phyloP scores from a whole-genome alignment of 1,140 invertebrate genomes.

The Neodiprion virginianus region DNA sequence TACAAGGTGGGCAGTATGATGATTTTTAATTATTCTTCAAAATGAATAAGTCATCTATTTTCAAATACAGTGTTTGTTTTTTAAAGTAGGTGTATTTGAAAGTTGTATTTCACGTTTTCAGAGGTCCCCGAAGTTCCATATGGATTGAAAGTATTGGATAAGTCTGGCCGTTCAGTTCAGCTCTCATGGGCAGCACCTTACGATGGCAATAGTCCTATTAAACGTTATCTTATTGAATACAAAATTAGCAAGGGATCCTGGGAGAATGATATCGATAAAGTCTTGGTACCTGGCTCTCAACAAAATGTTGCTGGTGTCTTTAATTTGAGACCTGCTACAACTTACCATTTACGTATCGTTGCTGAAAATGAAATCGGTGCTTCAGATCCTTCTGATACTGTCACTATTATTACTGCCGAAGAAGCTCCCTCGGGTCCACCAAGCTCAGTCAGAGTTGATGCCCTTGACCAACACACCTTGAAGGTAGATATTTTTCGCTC shows the following conservation, averaged over 20 bases:
- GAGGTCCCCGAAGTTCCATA: conserved; percentile 94
- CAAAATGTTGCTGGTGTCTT: conserved; percentile 88
- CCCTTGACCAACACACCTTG: conserved; percentile 90
- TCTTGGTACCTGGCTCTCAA: conserved; percentile 80
- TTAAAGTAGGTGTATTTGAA: conserved; percentile 18
- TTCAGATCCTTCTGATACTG: conserved; percentile 89
- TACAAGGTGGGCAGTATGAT: conserved; percentile 74
- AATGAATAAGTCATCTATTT: conserved; percentile 9
- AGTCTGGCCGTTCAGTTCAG: conserved; percentile 88
- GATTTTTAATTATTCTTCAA: background rate
- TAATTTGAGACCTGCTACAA: conserved; percentile 88
- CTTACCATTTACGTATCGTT: conserved; percentile 91
- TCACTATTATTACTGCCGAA: conserved; percentile 93
- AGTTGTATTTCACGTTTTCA: conserved; percentile 49
- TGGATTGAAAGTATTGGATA: conserved; percentile 89
- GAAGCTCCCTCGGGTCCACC: conserved; percentile 89
- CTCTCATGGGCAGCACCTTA: conserved; percentile 93
- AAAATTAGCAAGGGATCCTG: conserved; percentile 87
- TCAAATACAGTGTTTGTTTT: conserved; percentile 17
- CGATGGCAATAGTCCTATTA: conserved; percentile 94
- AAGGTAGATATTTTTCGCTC: conserved; percentile 65
- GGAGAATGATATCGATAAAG: conserved; percentile 84
- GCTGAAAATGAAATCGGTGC: conserved; percentile 94
- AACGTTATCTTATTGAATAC: conserved; percentile 91
- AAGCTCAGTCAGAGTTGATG: conserved; percentile 84